Base-by-base conservation (phyloP, 2,797 vertebrate genomes). In the Argyrosomus regius region DNA sequence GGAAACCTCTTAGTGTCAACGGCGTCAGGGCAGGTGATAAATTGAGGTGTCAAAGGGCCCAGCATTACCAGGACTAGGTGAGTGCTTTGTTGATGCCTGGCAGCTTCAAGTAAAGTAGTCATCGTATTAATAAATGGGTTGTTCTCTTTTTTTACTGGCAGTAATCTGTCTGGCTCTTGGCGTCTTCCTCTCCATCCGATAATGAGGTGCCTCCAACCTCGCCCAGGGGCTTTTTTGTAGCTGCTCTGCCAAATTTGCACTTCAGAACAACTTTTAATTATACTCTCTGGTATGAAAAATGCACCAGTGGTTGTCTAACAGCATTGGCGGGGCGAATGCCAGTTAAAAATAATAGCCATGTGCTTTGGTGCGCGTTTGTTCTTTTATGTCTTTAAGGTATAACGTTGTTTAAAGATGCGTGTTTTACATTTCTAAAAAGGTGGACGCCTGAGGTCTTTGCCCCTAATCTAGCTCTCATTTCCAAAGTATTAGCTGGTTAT, bases 251-350 rank as follows among this genome's bases (percentile, higher is more conserved):
- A 93, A 88, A 90, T 92, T 77, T 91, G 79, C 88, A 83, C 84
- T 88, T 91, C 83, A 87, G 90, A 90, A 80, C 78, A 88, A 85
- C 86, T 90, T 93, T 93, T 93, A 93, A 93, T 93, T 91, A 90
- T 88, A 87, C 88, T 83, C 86, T 70, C 68, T 81, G 81, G 87
- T 88, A 89, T 78, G 82, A 75, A 85, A 58, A 89, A 87, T 43
- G 86, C 86, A 82, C 75, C 46, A 41, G 69, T 50, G 81, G 85
- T 68, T 81, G 75, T 77, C 82, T 64, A 39, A 75, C 71, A 75
- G 66, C 72, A 17, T 65, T 84, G 83, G 75, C 60, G 68, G 78
- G 61, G 31, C 26, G n/a, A 58, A 31, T 75, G 41, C 54, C 78
- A 76, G 79, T 82, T 68, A 77, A 86, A 84, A 77, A 85, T 77